Evolutionary conservation across 2,888 invertebrate genomes (phyloP).

Genomic region (Lottia gigantea): DNA sequence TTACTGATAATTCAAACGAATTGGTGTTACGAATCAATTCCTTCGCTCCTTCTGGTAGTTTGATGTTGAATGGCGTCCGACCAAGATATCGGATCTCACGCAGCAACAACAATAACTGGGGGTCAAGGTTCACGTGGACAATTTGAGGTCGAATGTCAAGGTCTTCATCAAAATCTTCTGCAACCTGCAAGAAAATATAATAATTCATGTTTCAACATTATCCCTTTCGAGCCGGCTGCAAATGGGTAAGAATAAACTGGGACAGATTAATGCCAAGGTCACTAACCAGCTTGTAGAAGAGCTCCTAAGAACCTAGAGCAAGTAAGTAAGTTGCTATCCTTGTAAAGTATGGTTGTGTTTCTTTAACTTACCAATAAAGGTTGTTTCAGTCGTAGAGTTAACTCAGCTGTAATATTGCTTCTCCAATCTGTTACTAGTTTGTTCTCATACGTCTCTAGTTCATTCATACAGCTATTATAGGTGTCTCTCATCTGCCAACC

Average conservation of each 20-base stretch:
- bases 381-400: conserved; percentile 63
- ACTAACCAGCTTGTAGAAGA: too few relatives aligned
- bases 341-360: too few relatives aligned
- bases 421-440: conserved; percentile 57
- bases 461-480: conserved; percentile 57
- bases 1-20: conserved; percentile 57
- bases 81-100: conserved; percentile 65
- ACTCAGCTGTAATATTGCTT: conserved; percentile 56
- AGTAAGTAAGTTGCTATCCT: too few relatives aligned
- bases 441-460: conserved; percentile 58
- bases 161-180: conserved; percentile 65
- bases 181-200: conserved; percentile 45
- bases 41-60: conserved; percentile 56
- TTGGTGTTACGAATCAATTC: conserved; percentile 62
- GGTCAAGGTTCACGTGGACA: conserved; percentile 66
- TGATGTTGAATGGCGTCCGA: conserved; percentile 62
- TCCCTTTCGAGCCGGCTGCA: too few relatives aligned
- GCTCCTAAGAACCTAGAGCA: too few relatives aligned
- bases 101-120: conserved; percentile 62
- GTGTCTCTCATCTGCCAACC: conserved; percentile 65
- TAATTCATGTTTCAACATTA: too few relatives aligned
- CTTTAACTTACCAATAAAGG: conserved; percentile 59
- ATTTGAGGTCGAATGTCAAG: conserved; percentile 61
- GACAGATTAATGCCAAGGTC: too few relatives aligned
- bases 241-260: too few relatives aligned